Evolutionary conservation across 2,888 invertebrate genomes (phyloP), one percentile per base, ranked within the genome.

Genomic region (Cistogaster globosa): DNA sequence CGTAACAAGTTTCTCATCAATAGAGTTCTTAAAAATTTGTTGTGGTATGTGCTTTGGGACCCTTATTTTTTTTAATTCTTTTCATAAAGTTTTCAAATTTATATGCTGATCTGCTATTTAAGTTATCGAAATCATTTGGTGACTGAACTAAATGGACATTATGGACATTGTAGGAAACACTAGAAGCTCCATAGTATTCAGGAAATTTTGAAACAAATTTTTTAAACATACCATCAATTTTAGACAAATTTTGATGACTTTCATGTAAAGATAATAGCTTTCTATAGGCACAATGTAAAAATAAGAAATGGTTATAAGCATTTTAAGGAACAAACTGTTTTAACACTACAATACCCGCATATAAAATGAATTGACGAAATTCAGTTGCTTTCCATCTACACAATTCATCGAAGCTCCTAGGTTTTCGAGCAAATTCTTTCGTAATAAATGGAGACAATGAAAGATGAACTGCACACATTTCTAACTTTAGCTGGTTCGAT

Each of bases 81-180:
- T 55, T 55, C 55, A 55, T 55, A 22, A 55, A 55, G 22, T 55
- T 55, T 55, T 55, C 55, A 55, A 55, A 55, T 20, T 55, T 55
- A 55, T 55, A 55, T 20, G 55, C 55, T 12, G 55, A 55, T 22
- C 20, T 22, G 9, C 55, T 22, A 55, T 12, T 55, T 55, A 55
- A 55, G n/a, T 22, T 22, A 8, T 11, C 55, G 20, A 22, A 55
- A 55, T 22, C 55, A 1, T 55, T 55, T 55, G 20, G 3, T 22
- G 22, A 55, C 20, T 55, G 22, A 55, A 20, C 55, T 55, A 55
- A 55, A 55, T 55, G 12, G 5, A 55, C 5, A 11, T 55, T 22
- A 55, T 51, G 48, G 14, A 51, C 48, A 16, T 51, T 51, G n/a
- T 51, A 51, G 48, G 48, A 51, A 51, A 51, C 20, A 55, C 55